Evolutionary conservation across 2,797 vertebrate genomes (phyloP), one percentile per base, ranked within the genome.

Genomic region (Malacoctenus gilli): DNA sequence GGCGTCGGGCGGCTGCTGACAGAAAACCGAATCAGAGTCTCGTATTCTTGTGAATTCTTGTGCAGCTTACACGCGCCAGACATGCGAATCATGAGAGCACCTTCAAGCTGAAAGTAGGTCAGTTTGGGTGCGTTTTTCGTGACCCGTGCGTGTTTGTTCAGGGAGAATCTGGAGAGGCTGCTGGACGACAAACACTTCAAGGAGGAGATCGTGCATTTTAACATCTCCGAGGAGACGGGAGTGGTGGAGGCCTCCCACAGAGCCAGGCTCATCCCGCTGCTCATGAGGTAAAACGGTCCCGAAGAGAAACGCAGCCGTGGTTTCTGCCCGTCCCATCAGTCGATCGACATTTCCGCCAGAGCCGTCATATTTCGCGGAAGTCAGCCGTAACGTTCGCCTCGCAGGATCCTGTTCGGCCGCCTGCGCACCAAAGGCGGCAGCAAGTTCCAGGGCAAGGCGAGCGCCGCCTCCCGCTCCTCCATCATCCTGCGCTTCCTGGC

Each of bases 221-320:
- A 92, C 83, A 94, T 99, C 65, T 94, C 95, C 6, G 96, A 97
- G 78, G 95, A 98, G 58, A 93, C 89, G 0, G 22, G 90, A 0
- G 88, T 95, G 20, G 92, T 99, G 4, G 93, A 95, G 61, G 61
- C 81, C 13, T 85, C 91, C 1, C 95, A 99, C 88, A 92, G 96
- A 77, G 79, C 82, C 13, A 82, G 79, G 42, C 91, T 99, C 43
- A 93, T 99, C 64, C 95, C 95, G 1, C 57, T 98, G 77, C 93
- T 99, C 12, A 96, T 98, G 95, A 99, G 97, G 97, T 99, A 64
- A n/a, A n/a, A n/a, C n/a, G n/a, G n/a, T n/a, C n/a, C n/a, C n/a
- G n/a, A n/a, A n/a, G n/a, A n/a, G n/a, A n/a, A n/a, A n/a, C n/a
- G n/a, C n/a, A n/a, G n/a, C n/a, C n/a, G n/a, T n/a, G n/a, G n/a